Evolutionary conservation across 2,113 vertebrate genomes (phyloP).

Genomic region (Tenrec ecaudatus): DNA sequence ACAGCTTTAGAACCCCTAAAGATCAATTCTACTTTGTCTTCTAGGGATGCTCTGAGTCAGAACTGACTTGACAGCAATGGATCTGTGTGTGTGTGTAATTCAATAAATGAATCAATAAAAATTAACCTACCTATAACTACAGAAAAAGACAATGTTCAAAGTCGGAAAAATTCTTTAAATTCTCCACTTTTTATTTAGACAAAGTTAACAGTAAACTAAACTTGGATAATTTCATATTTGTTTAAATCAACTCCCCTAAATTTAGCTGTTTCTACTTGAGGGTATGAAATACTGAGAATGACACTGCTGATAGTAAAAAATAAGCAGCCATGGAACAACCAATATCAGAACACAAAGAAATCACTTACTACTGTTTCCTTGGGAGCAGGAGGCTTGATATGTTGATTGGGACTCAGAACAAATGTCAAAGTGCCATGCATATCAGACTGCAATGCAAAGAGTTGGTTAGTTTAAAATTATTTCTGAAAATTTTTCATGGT

Average conservation of each 20-base stretch:
- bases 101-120: background rate
- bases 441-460: constrained; percentile 90
- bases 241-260: constrained; percentile 39
- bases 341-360: constrained; percentile 47
- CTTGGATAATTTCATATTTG: constrained; percentile 24
- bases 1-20: no score
- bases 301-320: constrained; percentile 50
- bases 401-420: constrained; percentile 95
- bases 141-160: constrained; percentile 28
- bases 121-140: background rate
- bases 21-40: no score
- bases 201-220: background rate
- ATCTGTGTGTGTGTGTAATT: no score
- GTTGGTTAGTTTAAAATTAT: constrained; percentile 11
- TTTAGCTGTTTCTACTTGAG: constrained; percentile 39
- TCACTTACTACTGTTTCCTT: constrained; percentile 96
- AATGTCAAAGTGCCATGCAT: constrained; percentile 98
- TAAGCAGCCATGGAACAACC: background rate
- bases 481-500: constrained; percentile 42
- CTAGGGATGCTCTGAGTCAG: no score
- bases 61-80: no score
- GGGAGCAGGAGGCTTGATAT: constrained; percentile 90
- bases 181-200: constrained; percentile 35
- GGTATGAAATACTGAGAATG: constrained; percentile 12
- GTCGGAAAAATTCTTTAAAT: constrained; percentile 43